phyloP scores from a whole-genome alignment of 2,113 vertebrate species.

The Oophaga pumilio region DNA sequence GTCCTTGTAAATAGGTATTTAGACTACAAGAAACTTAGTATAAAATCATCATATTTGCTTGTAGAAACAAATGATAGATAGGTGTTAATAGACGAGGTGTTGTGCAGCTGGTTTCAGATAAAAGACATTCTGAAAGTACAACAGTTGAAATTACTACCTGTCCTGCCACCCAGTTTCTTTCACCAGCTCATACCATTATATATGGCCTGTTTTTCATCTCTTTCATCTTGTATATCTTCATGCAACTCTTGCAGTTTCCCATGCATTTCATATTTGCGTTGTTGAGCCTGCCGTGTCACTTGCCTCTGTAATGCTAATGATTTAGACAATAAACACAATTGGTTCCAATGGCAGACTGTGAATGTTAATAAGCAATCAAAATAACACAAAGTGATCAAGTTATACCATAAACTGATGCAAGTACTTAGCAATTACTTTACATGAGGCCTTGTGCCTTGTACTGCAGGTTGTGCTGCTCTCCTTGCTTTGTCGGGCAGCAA shows the following conservation, averaged over 20 bases:
- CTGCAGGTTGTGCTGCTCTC: background rate
- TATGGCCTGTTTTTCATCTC: constrained; percentile 70
- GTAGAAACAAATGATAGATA: too few relatives aligned
- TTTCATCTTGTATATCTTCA: constrained; percentile 66
- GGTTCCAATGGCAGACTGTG: background rate
- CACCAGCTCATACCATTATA: constrained; percentile 65
- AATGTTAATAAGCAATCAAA: background rate
- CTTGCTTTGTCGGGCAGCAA: too few relatives aligned
- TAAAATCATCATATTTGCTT: too few relatives aligned
- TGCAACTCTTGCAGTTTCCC: constrained; percentile 65
- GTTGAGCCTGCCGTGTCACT: constrained; percentile 61
- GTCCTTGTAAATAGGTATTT: too few relatives aligned
- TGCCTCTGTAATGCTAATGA: constrained; percentile 67
- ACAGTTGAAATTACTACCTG: too few relatives aligned
- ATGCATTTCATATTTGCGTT: constrained; percentile 66
- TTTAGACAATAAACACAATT: background rate
- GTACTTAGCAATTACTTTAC: background rate
- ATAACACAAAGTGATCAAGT: background rate
- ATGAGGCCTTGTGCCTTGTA: background rate
- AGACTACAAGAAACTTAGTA: too few relatives aligned
- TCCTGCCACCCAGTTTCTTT: constrained; percentile 45
- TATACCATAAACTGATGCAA: background rate
- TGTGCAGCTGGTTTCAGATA: too few relatives aligned
- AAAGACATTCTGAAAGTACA: too few relatives aligned
- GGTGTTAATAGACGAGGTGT: too few relatives aligned